Base-by-base conservation (phyloP, 2,797 vertebrate species). In the Trichosurus vulpecula region DNA sequence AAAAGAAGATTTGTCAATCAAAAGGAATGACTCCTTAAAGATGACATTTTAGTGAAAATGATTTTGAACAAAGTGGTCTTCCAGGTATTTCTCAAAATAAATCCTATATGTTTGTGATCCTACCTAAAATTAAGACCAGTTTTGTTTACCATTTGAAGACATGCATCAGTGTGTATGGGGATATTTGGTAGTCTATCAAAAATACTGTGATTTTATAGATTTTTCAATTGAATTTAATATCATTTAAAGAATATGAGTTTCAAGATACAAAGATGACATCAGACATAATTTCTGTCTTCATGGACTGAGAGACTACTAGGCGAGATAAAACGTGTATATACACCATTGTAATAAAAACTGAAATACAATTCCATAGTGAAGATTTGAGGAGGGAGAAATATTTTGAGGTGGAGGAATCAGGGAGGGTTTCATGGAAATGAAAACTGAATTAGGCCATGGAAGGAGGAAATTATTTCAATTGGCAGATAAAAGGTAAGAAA, bases 21-120 rank as follows among this genome's bases (percentile, higher is more conserved):
- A 98, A 97, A 97, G 22, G 41, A 81, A 81, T 81, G 61, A 66
- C 61, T 66, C 35, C 4, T 66, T n/a, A 66, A 66, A 16, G 61
- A 10, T n/a, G 35, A 13, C 12, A 81, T 81, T 81, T 81, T 47
- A 81, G 74, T 81, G 12, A 22, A 81, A 81, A 81, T 81, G 74
- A 0, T 47, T 81, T 81, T 47, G 74, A 41, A 81, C 74, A 81
- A 81, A 47, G 41, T 47, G 41, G 22, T 41, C 11, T 81, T 81
- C 16, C 22, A 81, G 74, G 19, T 81, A 47, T 81, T 81, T 81
- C 22, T 81, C 22, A 81, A 81, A 81, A 81, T 47, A 81, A n/a
- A 81, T 81, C 22, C n/a, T 5, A 5, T 81, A 81, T 81, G 41
- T 47, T 47, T 81, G 41, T 81, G 74, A 47, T 81, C 41, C 74